Evolutionary conservation across 2,113 vertebrate genomes (phyloP).

Genomic region (Vombatus ursinus): DNA sequence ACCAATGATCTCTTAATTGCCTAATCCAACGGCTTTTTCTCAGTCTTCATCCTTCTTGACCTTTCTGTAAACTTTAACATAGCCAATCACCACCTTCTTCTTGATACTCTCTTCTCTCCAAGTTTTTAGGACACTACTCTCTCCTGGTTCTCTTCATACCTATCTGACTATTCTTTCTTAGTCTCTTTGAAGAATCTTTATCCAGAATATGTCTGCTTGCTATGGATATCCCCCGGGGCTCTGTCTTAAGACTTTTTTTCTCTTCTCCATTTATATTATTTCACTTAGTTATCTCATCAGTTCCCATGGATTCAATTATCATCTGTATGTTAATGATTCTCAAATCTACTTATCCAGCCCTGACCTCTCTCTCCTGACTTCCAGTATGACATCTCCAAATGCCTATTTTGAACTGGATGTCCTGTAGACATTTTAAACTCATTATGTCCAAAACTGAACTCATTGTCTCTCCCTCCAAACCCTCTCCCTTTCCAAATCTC

Average conservation of each 20-base stretch:
- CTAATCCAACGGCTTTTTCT: neutral
- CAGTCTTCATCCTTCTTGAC: neutral
- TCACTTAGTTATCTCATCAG: neutral
- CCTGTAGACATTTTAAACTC: neutral
- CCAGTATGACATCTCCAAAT: neutral
- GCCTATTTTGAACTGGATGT: neutral
- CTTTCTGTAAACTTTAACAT: neutral
- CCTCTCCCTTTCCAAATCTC: neutral
- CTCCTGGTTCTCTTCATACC: neutral
- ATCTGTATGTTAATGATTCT: neutral
- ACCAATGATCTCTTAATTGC: neutral
- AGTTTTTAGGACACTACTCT: neutral
- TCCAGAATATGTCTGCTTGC: neutral
- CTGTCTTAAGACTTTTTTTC: too few relatives aligned
- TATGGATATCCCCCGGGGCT: neutral
- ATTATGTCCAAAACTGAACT: neutral
- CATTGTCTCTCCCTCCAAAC: neutral
- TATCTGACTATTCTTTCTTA: neutral
- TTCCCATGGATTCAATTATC: neutral
- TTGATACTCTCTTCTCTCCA: neutral
- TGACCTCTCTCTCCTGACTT: neutral
- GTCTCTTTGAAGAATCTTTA: neutral
- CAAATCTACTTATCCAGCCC: neutral
- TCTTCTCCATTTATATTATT: neutral
- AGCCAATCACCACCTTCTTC: neutral